Base-by-base conservation (phyloP, 1,140 invertebrate species). In the Cherax quadricarinatus region DNA sequence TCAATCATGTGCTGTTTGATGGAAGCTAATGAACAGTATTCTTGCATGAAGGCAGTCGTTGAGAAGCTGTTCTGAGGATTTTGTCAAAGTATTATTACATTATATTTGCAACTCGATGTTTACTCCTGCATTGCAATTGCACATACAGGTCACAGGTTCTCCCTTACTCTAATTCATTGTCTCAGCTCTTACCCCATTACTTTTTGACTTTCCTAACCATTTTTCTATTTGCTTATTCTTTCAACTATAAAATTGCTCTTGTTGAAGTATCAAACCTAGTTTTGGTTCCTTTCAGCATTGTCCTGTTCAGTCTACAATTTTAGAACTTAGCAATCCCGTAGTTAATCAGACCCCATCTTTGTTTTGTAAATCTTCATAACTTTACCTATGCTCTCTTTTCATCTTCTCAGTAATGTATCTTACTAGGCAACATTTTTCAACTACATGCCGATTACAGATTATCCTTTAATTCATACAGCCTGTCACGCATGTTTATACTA, bases 11-110 rank as follows among this genome's bases (percentile, higher is more conserved):
- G 83, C 83, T 89, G 41, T 82, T 83, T 83, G 88, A 75, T 83
- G 79, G 60, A 83, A 24, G 73, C 88, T 89, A 60, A 83, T 83
- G 57, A 83, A 89, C 79, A 83, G 80, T 62, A 18, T 83, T 89
- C 88, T 82, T 89, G 7, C 86, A 80, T 88, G 86, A 80, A 88
- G 86, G 75, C 24, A 80, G 53, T 88, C 78, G 80, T 88, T 88
- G 57, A 88, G 86, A 80, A 88, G n/a, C 51, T 88, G 75, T 88
- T 88, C 86, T 88, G 57, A 80, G 51, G 86, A 60, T 79, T 88
- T 80, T 75, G 80, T 51, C 51, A 16, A 53, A 88, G 73, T 88
- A 80, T 88, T 57, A 88, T 88, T 88, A 79, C 73, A 87, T n/a
- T n/a, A n/a, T 87, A 78, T 87, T 78, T 78, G 51, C 70, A 88